phyloP scores from a whole-genome alignment of 2,797 vertebrate genomes.

The Spea hammondii region DNA sequence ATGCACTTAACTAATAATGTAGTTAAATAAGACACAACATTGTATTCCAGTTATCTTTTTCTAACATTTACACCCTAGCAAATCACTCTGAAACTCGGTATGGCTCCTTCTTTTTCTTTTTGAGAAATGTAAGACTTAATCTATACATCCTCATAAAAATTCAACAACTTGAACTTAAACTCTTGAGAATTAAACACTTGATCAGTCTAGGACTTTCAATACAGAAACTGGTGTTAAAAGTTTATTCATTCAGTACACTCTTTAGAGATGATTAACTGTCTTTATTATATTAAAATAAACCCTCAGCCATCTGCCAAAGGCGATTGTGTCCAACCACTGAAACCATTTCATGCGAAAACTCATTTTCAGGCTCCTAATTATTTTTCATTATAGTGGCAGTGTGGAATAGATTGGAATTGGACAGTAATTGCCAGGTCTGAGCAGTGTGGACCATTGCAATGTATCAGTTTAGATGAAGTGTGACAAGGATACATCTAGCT shows the following conservation, averaged over 20 bases:
- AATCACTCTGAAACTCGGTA: slow-evolving; percentile 15
- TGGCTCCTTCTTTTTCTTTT: slow-evolving; percentile 13
- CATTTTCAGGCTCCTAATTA: slow-evolving; percentile 98
- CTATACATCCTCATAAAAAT: slow-evolving; percentile 51
- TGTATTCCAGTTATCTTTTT: slow-evolving; percentile 5
- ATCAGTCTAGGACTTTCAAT: slow-evolving; percentile 71
- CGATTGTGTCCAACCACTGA: slow-evolving; percentile 89
- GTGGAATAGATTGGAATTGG: slow-evolving; percentile 96
- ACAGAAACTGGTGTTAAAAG: slow-evolving; percentile 76
- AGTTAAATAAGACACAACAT: neutral
- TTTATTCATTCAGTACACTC: slow-evolving; percentile 81
- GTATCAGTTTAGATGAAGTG: slow-evolving; percentile 95
- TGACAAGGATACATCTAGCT: slow-evolving; percentile 93
- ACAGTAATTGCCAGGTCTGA: slow-evolving; percentile 93
- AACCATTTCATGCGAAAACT: slow-evolving; percentile 98
- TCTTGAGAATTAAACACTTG: slow-evolving; percentile 63
- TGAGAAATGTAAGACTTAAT: slow-evolving; percentile 35
- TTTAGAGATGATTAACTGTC: slow-evolving; percentile 90
- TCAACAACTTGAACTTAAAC: slow-evolving; percentile 51
- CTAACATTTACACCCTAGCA: slow-evolving; percentile 22
- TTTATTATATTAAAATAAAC: slow-evolving; percentile 90
- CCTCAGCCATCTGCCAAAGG: slow-evolving; percentile 88
- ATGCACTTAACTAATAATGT: neutral
- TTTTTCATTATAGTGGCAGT: slow-evolving; percentile 95
- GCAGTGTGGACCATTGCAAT: slow-evolving; percentile 83